phyloP scores from a whole-genome alignment of 2,888 invertebrate genomes.

The Lasioglossum vierecki region DNA sequence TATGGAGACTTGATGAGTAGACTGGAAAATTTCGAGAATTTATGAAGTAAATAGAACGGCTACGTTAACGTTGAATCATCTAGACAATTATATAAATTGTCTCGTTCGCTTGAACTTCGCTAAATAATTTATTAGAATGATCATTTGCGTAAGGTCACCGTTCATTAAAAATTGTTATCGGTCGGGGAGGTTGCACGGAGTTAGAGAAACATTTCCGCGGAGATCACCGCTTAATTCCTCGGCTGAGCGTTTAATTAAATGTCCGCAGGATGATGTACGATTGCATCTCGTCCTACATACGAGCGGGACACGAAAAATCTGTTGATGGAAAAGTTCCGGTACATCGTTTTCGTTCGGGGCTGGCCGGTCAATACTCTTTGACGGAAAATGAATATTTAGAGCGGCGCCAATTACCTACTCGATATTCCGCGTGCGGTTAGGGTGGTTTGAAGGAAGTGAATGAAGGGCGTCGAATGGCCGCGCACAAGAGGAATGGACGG shows the following conservation, averaged over 20 bases:
- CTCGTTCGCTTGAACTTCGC: no score
- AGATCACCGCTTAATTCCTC: slow-evolving; percentile 2
- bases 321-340: slow-evolving; percentile 18
- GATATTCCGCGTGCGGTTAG: slow-evolving; percentile 15
- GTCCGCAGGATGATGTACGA: background rate
- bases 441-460: slow-evolving; percentile 15
- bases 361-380: slow-evolving; percentile 13
- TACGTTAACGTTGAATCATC: background rate
- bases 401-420: slow-evolving; percentile 21
- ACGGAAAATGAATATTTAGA: slow-evolving; percentile 10
- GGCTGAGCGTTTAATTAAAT: slow-evolving; percentile 44
- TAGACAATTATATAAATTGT: background rate
- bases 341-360: slow-evolving; percentile 2
- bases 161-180: background rate
- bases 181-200: no score
- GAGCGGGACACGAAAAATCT: slow-evolving; percentile 28
- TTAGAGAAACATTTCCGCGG: slow-evolving; percentile 13
- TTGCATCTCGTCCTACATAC: slow-evolving; percentile 51
- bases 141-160: no score
- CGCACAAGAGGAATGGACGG: background rate
- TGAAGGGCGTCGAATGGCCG: background rate
- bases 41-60: background rate
- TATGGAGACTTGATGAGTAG: background rate
- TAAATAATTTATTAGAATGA: background rate
- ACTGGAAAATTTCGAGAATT: no score